Evolutionary conservation across 1,140 invertebrate genomes (phyloP), one percentile per base, ranked within the genome.

Genomic region (Leptonema lineaticorne): DNA sequence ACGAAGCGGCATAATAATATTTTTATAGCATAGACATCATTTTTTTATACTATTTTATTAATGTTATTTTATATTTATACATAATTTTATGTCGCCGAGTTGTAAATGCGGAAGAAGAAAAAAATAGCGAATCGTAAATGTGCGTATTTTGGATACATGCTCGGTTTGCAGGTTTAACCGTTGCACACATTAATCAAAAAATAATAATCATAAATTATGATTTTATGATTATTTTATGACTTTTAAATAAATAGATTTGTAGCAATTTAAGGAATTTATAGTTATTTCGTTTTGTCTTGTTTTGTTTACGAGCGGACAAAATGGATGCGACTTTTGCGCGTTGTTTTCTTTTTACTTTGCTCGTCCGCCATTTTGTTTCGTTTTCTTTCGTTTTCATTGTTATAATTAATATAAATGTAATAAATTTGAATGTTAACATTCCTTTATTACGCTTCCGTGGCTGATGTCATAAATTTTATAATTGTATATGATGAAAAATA

Each of bases 131-230:
- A n/a, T n/a, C n/a, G n/a, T n/a, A n/a, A n/a, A n/a, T n/a, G 48
- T 72, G 71, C 71, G 45, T 72, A 72, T 72, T 69, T 69, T 69
- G 68, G 30, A 64, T 65, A 72, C 71, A 72, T 68, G 65, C 59
- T 69, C 46, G 45, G 64, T 64, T 16, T 8, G 1, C 16, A 11
- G 20, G 64, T 69, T 72, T 69, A 69, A 63, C 27, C 63, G 69
- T 69, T 72, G 71, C 71, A 72, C 71, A 72, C 63, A 65, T 60
- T 64, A n/a, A n/a, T n/a, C n/a, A n/a, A n/a, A n/a, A n/a, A n/a
- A n/a, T n/a, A n/a, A n/a, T n/a, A n/a, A n/a, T n/a, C n/a, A n/a
- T n/a, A n/a, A n/a, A n/a, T n/a, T n/a, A n/a, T n/a, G n/a, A n/a
- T n/a, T n/a, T n/a, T n/a, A n/a, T n/a, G n/a, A n/a, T n/a, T n/a